Conservation (phyloP, 2,113 vertebrate species). For the Pseudonaja textilis region DNA sequence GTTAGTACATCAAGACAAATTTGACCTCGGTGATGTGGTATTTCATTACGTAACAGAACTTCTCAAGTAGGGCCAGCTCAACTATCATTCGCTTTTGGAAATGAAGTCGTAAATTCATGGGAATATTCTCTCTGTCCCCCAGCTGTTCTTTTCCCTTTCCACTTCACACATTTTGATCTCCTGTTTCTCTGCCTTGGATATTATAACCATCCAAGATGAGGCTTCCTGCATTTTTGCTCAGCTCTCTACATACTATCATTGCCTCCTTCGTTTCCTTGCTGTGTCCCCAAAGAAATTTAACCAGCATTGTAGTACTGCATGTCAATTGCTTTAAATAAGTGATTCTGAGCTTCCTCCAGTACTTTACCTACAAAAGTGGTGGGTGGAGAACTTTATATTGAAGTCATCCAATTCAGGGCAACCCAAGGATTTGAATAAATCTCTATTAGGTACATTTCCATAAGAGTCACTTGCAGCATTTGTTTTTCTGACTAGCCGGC, state of each 20-base stretch:
- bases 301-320: conserved; percentile 15
- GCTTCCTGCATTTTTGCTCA: neutral
- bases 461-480: neutral
- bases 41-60: neutral
- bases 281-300: conserved; percentile 33
- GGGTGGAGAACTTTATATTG: neutral
- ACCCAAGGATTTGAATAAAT: fast-evolving
- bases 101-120: neutral
- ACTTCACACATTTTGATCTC: neutral
- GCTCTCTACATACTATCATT: neutral
- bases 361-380: conserved; percentile 13
- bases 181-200: conserved; percentile 35
- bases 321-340: conserved; percentile 38
- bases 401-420: neutral
- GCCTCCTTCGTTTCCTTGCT: conserved; percentile 48
- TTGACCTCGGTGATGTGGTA: neutral
- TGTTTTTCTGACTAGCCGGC: fast-evolving
- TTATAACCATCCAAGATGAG: neutral
- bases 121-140: conserved; percentile 7
- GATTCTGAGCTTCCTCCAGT: conserved; percentile 23
- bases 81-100: neutral
- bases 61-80: neutral
- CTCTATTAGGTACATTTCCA: neutral
- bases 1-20: neutral
- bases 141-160: neutral